These are phyloP conservation scores for Ptychoptera contaminata DNA, from an alignment of 2,888 invertebrate species.

Conservation along the genomic window DNA sequence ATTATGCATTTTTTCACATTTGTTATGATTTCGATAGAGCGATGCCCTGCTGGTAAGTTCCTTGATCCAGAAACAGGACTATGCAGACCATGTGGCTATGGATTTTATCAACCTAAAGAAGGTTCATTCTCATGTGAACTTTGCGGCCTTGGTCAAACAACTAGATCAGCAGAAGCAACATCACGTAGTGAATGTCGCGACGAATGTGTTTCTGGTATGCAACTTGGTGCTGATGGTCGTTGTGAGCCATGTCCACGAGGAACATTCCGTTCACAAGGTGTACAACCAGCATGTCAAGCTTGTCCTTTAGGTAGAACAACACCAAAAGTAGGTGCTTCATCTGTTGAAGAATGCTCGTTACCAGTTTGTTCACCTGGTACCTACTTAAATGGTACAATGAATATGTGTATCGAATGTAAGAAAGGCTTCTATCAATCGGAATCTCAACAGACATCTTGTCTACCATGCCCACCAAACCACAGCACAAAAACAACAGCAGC, in stretches of 20 bases:
- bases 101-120: constrained; percentile 81
- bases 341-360: constrained; percentile 80
- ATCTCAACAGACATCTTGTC: constrained; percentile 71
- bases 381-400: constrained; percentile 71
- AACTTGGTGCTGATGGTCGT: constrained; percentile 70
- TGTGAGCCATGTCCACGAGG: constrained; percentile 88
- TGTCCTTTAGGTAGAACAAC: constrained; percentile 88
- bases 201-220: constrained; percentile 67
- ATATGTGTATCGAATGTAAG: constrained; percentile 73
- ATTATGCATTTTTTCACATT: constrained; percentile 1
- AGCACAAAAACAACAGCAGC: constrained; percentile 73
- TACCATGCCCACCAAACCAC: constrained; percentile 78
- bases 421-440: constrained; percentile 84
- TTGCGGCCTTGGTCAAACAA: constrained; percentile 84
- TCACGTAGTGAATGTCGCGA: constrained; percentile 78
- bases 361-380: constrained; percentile 75
- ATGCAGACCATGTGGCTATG: constrained; percentile 85
- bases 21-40: constrained; percentile 37
- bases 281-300: constrained; percentile 72
- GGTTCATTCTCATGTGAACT: constrained; percentile 79
- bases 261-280: constrained; percentile 69
- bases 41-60: constrained; percentile 87
- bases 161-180: constrained; percentile 76
- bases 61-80: constrained; percentile 78
- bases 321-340: constrained; percentile 64